Conservation (phyloP, 35 echinoderm and acorn worm species). For the Heliocidaris tuberculata region DNA sequence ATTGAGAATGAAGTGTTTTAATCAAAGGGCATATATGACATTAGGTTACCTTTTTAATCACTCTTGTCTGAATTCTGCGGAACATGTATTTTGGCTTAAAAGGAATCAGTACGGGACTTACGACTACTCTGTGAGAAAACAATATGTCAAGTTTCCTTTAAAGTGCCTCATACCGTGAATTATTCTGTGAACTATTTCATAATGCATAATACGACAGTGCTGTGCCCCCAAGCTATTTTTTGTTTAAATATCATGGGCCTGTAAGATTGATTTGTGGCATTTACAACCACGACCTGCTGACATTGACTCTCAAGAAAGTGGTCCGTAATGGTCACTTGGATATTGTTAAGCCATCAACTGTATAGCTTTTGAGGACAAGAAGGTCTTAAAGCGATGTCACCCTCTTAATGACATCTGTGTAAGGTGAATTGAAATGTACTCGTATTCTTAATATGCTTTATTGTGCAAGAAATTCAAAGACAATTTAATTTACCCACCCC, state of each 20-base stretch:
- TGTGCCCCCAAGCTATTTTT: neutral
- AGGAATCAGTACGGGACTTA: neutral
- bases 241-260: constrained; percentile 2
- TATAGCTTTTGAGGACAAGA: neutral
- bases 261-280: constrained; percentile 10
- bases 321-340: neutral
- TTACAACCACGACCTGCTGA: neutral
- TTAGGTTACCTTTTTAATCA: neutral
- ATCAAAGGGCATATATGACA: neutral
- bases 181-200: neutral
- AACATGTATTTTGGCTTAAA: neutral
- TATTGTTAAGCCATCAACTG: neutral
- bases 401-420: neutral
- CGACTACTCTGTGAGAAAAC: neutral
- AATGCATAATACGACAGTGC: neutral
- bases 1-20: neutral
- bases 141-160: neutral
- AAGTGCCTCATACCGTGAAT: neutral
- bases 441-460: too few species aligned
- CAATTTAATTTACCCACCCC: too few species aligned
- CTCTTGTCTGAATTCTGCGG: neutral
- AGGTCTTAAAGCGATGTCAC: neutral
- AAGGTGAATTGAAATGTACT: neutral
- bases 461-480: too few species aligned
- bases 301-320: neutral